Evolutionary conservation across 2,797 vertebrate species (phyloP).

Genomic region (Okamejei kenojei): DNA sequence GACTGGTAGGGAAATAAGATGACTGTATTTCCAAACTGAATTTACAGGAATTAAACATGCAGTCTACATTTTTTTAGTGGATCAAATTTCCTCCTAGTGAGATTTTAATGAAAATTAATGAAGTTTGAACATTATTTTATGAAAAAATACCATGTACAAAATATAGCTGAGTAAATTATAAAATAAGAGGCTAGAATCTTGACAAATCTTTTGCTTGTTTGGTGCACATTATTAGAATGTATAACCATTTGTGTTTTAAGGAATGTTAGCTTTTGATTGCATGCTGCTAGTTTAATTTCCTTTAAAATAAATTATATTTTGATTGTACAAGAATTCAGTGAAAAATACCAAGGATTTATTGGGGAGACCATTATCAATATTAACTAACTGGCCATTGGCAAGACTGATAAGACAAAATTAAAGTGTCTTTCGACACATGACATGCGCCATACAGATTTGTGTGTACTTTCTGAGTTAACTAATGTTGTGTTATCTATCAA

Average conservation of each 20-base stretch:
- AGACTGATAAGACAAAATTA: neutral
- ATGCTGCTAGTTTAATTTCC: neutral
- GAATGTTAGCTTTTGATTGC: neutral
- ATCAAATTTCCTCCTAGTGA: neutral
- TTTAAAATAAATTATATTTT: neutral
- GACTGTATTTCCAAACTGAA: neutral
- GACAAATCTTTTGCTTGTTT: constrained; percentile 8
- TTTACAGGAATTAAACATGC: neutral
- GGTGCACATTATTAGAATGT: neutral
- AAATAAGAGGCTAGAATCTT: neutral
- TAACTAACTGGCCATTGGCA: neutral
- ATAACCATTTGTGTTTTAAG: neutral
- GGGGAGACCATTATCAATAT: neutral
- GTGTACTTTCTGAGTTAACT: too few species aligned
- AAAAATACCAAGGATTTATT: neutral
- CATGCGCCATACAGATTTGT: neutral
- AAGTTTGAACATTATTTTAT: constrained; percentile 12
- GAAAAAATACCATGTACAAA: neutral
- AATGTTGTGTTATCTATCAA: neutral
- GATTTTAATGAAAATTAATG: neutral
- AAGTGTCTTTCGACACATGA: neutral
- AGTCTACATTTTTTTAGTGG: neutral
- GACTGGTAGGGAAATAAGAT: neutral
- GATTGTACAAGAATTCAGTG: neutral
- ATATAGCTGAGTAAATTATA: neutral